Percentiles rank a stretch among this genome's conserved stretches.
These are phyloP conservation scores for Phalanger gymnotis DNA, from an alignment of 2,797 vertebrate species.

Conservation along the genomic window DNA sequence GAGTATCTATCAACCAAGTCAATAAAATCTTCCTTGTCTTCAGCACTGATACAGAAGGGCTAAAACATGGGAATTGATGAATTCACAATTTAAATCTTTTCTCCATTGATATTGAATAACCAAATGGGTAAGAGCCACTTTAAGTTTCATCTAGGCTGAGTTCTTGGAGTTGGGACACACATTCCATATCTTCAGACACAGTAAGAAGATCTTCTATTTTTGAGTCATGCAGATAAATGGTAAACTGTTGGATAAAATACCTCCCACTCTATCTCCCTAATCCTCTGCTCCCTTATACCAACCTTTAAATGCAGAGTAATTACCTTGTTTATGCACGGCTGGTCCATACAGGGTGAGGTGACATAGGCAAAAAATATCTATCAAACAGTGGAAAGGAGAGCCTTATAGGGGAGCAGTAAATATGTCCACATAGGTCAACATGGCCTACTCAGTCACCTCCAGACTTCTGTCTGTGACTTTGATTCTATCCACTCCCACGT, in stretches of 20 bases:
- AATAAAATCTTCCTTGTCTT: conserved; percentile 88
- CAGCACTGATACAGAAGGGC: conserved; percentile 90
- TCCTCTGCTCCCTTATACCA: conserved; percentile 94
- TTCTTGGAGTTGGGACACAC: conserved; percentile 83
- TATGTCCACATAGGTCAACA: conserved; percentile 88
- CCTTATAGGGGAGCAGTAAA: conserved; percentile 91
- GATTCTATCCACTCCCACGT: neutral
- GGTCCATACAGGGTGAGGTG: conserved; percentile 81
- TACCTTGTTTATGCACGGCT: conserved; percentile 77
- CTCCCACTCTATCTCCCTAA: conserved; percentile 88
- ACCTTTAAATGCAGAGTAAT: conserved; percentile 71
- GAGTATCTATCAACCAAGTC: conserved; percentile 84
- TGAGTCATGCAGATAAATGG: conserved; percentile 23
- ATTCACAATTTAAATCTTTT: neutral
- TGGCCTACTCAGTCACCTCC: neutral
- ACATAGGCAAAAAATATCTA: conserved; percentile 93
- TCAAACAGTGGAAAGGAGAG: conserved; percentile 87
- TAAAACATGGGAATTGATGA: conserved; percentile 80
- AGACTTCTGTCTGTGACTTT: neutral
- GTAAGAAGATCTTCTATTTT: neutral
- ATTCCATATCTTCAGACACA: conserved; percentile 71
- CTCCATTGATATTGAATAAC: neutral
- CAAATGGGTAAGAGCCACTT: fast-evolving
- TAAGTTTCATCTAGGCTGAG: conserved; percentile 81
- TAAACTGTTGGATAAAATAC: neutral